Conservation (phyloP, 1,140 invertebrate species). For the Anastrepha obliqua region DNA sequence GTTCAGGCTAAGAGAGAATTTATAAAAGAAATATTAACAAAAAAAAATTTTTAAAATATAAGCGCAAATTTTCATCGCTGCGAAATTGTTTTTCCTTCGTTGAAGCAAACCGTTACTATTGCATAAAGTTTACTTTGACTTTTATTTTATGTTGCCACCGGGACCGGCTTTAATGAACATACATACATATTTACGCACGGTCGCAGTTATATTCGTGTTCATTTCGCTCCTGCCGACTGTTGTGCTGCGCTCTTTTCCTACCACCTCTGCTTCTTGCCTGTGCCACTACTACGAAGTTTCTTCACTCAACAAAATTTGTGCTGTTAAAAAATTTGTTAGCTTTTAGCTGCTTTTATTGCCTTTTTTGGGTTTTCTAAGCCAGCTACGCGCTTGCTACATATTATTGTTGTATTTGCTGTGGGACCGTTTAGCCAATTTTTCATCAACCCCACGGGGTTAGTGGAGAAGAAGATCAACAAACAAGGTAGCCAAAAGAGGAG, state of each 20-base stretch:
- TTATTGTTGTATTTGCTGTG: conserved; percentile 49
- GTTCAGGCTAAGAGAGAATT: background rate
- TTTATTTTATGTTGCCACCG: conserved; percentile 42
- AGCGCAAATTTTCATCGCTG: background rate
- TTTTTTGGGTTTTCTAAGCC: background rate
- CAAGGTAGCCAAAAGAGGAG: background rate
- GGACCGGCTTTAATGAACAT: background rate
- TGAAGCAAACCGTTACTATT: background rate
- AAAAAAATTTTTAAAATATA: conserved; percentile 7
- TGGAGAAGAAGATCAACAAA: background rate
- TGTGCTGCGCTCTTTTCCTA: background rate
- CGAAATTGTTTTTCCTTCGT: conserved; percentile 20
- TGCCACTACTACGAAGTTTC: background rate
- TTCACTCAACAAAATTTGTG: background rate
- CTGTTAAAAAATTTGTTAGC: background rate
- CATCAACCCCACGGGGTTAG: conserved; percentile 34
- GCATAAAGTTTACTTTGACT: conserved; percentile 51
- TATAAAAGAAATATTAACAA: background rate
- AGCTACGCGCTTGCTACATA: background rate
- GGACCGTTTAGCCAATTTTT: conserved; percentile 54
- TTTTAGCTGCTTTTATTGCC: background rate
- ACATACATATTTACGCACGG: background rate
- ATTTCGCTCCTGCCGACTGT: background rate
- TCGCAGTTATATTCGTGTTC: background rate
- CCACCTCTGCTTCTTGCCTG: background rate